Evolutionary conservation across 2,888 invertebrate genomes (phyloP), one percentile per base, ranked within the genome.

Genomic region (Helicoverpa assulta): DNA sequence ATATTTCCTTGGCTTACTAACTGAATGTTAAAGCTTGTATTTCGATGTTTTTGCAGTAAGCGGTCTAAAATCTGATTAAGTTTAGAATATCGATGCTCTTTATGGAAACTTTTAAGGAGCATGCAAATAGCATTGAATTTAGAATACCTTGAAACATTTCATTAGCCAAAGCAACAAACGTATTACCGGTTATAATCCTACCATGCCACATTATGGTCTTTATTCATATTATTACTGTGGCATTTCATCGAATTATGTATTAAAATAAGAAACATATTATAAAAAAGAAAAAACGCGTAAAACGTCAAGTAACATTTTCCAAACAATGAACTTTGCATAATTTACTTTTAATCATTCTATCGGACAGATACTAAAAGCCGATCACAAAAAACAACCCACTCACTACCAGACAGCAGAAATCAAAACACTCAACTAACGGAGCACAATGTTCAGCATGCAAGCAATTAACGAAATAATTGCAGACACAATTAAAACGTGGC

Each of bases 391-490:
- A 33, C 8, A 33, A 33, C 33, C 1, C 26, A 16, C 16, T 7
- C 16, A 8, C 29, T 50, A 52, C 43, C 19, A 0, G 5, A 43
- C 43, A 12, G 10, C 59, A 47, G 14, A 75, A 52, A 18, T 69
- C 10, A 40, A 61, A 56, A 57, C 56, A 21, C 21, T 61, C 4
- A 3, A 37, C 50, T 63, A 58, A 78, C 74, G 54, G 64, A 29
- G 47, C 26, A 33, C 21, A 18, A 55, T 79, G 64, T 78, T 60
- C 59, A 40, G 43, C 51, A 40, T 50, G 37, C 52, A 66, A 21
- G 59, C 63, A 76, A 82, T 72, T 68, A 72, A 71, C 67, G 57
- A 74, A 66, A 83, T 77, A 81, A 80, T 73, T 70, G 73, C 67
- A 53, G 21, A n/a, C 21, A 21, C 58, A 80, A 73, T 83, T 74